Evolutionary conservation across 2,888 invertebrate genomes (phyloP), one percentile per base, ranked within the genome.

Genomic region (Tolmerus cingulatus): DNA sequence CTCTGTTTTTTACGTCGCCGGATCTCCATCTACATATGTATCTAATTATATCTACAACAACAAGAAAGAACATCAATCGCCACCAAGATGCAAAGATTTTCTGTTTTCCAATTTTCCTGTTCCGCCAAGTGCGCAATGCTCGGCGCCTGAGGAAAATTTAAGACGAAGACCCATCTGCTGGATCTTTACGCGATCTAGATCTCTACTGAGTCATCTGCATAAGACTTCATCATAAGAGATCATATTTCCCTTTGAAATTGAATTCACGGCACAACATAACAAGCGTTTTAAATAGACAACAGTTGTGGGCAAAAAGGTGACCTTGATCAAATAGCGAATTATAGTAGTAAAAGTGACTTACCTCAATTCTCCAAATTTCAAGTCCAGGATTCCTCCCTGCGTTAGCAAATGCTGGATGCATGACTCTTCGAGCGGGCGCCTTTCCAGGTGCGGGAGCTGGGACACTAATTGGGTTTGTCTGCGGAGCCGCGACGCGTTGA

Each of bases 281-380:
- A 74, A 30, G 12, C 14, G 14, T 76, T 27, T 37, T 27, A 76
- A 66, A 16, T 34, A 76, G 37, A 76, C 76, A 76, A 76, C 34
- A 76, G 19, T 76, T 14, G 74, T 23, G 8, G 37, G 16, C 76
- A 76, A 27, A 5, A 76, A 76, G 76, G 76, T 76, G 14, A 76
- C 76, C 37, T 8, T 76, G 66, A 57, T 23, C 3, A 66, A 66
- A 66, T 66, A 66, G 12, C 12, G 12, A 66, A 66, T 0, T 51
- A 16, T 19, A 57, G 3, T 1, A 27, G 12, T 51, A 51, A n/a
- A 51, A 19, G 2, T 19, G 82, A 91, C 93, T 93, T 91, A 97
- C 97, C 94, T 97, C 97, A 88, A 97, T 95, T 91, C 97, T 94
- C 97, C 97, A 97, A 90, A 97, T 94, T 92, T 96, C 95, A 0